A percentile compares a stretch with the other conserved stretches of the same genome.
Conservation (phyloP, 1,140 invertebrate genomes). For the Piezodorus guildinii region DNA sequence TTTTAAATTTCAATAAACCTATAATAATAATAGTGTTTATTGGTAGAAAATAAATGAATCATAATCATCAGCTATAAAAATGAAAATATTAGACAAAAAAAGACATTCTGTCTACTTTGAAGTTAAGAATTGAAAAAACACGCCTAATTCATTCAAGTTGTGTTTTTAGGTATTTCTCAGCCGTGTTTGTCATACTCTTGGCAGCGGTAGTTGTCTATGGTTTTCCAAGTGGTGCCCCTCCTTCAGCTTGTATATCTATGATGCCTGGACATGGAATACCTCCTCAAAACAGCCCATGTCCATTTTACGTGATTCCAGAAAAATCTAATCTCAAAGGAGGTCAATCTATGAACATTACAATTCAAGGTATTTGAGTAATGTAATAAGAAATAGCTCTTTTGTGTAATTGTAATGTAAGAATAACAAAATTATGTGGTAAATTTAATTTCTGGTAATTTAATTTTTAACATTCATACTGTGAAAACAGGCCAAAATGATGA, state of each 20-base stretch:
- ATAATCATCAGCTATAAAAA: no score
- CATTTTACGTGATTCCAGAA: conserved; percentile 38
- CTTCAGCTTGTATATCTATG: conserved; percentile 39
- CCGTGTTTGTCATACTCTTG: neutral
- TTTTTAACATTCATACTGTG: neutral
- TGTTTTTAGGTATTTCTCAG: neutral
- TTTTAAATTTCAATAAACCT: no score
- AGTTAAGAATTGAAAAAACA: no score
- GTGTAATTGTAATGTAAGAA: neutral
- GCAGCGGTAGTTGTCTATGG: neutral
- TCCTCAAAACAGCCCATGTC: conserved; percentile 34
- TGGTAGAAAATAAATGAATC: no score
- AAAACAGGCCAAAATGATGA: conserved; percentile 20
- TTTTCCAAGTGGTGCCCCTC: conserved; percentile 35
- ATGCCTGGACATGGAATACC: conserved; percentile 38
- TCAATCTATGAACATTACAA: conserved; percentile 33
- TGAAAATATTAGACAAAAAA: no score
- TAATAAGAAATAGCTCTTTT: no score
- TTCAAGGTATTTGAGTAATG: conserved; percentile 31
- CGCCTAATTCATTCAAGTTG: no score
- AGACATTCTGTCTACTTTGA: no score
- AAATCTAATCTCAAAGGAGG: conserved; percentile 34
- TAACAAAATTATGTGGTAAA: neutral
- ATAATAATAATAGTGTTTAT: no score
- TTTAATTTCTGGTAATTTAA: neutral